Evolutionary conservation across 2,888 invertebrate species (phyloP).

Genomic region (Ennomos fuscantarius): DNA sequence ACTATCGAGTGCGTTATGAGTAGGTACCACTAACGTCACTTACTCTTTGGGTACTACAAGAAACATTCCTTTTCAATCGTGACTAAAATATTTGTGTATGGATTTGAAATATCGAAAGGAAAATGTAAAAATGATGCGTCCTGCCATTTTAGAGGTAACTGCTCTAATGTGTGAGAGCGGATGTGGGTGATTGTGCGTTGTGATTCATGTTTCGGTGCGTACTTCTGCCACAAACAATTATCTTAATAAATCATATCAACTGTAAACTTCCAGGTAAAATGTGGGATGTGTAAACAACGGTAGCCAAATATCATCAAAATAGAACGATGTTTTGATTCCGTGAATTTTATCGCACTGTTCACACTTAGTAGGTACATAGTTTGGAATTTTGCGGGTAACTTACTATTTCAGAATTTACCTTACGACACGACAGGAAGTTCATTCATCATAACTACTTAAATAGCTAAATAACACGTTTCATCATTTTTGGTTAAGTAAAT

Average conservation of each 20-base stretch:
- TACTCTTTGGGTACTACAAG: neutral
- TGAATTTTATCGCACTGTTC: slow-evolving; percentile 23
- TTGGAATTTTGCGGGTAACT: slow-evolving; percentile 7
- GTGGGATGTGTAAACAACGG: slow-evolving; percentile 42
- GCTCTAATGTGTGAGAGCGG: slow-evolving; percentile 52
- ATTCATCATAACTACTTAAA: neutral
- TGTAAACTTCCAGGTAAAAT: slow-evolving; percentile 43
- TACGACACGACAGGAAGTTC: slow-evolving; percentile 6
- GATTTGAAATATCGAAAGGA: slow-evolving; percentile 17
- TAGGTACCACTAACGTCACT: too few relatives aligned
- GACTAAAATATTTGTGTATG: slow-evolving; percentile 13
- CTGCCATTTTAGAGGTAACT: slow-evolving; percentile 30
- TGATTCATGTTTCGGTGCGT: slow-evolving; percentile 55
- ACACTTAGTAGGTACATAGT: slow-evolving; percentile 3
- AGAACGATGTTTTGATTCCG: slow-evolving; percentile 31
- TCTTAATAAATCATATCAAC: slow-evolving; percentile 46
- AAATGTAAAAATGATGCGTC: slow-evolving; percentile 25
- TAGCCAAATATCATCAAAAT: slow-evolving; percentile 33
- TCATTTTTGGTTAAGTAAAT: neutral
- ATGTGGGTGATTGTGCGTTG: slow-evolving; percentile 58
- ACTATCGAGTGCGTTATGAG: too few relatives aligned
- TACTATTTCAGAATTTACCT: slow-evolving; percentile 4
- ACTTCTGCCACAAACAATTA: slow-evolving; percentile 37
- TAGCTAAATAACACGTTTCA: slow-evolving; percentile 3
- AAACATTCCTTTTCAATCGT: slow-evolving; percentile 8